phyloP scores from a whole-genome alignment of 2,888 invertebrate genomes.

The Vanessa cardui region DNA sequence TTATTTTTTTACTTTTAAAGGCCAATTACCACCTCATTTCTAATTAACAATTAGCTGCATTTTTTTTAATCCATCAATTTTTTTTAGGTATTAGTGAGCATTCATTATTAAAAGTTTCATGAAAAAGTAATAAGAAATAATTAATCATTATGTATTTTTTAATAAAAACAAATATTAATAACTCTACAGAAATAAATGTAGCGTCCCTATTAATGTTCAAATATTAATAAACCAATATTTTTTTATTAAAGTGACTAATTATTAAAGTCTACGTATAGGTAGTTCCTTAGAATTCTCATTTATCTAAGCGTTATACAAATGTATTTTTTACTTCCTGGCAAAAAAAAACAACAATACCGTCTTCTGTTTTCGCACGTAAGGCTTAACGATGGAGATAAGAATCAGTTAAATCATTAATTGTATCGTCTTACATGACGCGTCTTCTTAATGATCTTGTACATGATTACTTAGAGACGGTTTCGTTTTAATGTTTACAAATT shows the following conservation, averaged over 20 bases:
- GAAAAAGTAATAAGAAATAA: too few relatives aligned
- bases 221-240: neutral
- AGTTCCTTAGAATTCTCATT: neutral
- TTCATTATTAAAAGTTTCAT: too few relatives aligned
- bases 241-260: too few relatives aligned
- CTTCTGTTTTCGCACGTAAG: constrained; percentile 14
- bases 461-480: neutral
- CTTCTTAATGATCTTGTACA: neutral
- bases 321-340: neutral
- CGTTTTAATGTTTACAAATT: neutral
- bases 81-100: too few relatives aligned
- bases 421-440: constrained; percentile 26
- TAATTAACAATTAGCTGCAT: too few relatives aligned
- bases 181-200: neutral
- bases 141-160: too few relatives aligned
- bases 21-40: too few relatives aligned
- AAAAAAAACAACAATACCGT: constrained; percentile 2
- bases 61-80: too few relatives aligned
- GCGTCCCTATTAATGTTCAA: neutral
- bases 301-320: neutral
- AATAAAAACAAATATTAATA: neutral
- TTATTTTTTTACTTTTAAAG: too few relatives aligned
- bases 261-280: neutral
- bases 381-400: constrained; percentile 16
- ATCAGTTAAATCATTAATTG: constrained; percentile 14